Evolutionary conservation across 2,113 vertebrate species (phyloP).

Genomic region (Salvelinus sp.): DNA sequence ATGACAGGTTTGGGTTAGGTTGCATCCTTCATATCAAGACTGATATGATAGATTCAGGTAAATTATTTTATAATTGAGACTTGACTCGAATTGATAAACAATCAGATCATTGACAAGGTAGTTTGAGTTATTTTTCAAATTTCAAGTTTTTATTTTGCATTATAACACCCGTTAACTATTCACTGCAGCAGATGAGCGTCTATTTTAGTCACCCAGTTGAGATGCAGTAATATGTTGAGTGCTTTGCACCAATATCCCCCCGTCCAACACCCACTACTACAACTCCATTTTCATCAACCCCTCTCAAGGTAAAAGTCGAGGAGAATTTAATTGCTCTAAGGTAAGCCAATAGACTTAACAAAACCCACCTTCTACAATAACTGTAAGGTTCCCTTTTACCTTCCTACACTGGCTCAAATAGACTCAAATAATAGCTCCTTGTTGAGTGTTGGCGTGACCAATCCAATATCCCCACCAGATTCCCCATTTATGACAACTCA

Average conservation of each 20-base stretch:
- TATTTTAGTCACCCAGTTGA: not conserved
- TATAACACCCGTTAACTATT: too few species aligned
- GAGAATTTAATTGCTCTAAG: slow-evolving; percentile 46
- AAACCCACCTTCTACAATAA: not conserved
- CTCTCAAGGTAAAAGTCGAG: slow-evolving; percentile 56
- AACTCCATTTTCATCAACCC: slow-evolving; percentile 44
- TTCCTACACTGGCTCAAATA: slow-evolving; percentile 1
- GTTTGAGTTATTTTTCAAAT: too few species aligned
- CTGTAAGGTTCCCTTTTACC: too few species aligned
- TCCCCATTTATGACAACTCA: slow-evolving; percentile 56
- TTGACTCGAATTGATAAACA: too few species aligned
- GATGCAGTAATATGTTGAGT: slow-evolving; percentile 48
- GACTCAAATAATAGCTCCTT: slow-evolving; percentile 44
- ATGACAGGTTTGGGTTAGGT: too few species aligned
- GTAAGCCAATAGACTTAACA: slow-evolving; percentile 19
- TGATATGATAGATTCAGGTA: too few species aligned
- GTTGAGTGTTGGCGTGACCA: slow-evolving; percentile 38
- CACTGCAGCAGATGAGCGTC: slow-evolving; percentile 18
- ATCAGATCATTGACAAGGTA: too few species aligned
- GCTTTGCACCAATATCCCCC: slow-evolving; percentile 39
- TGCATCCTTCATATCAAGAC: too few species aligned
- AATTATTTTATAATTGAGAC: too few species aligned
- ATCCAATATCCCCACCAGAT: slow-evolving; percentile 49
- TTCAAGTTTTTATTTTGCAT: too few species aligned
- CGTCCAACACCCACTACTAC: slow-evolving; percentile 17